Conservation (phyloP, 2,888 invertebrate genomes). For the Agapostemon virescens region DNA sequence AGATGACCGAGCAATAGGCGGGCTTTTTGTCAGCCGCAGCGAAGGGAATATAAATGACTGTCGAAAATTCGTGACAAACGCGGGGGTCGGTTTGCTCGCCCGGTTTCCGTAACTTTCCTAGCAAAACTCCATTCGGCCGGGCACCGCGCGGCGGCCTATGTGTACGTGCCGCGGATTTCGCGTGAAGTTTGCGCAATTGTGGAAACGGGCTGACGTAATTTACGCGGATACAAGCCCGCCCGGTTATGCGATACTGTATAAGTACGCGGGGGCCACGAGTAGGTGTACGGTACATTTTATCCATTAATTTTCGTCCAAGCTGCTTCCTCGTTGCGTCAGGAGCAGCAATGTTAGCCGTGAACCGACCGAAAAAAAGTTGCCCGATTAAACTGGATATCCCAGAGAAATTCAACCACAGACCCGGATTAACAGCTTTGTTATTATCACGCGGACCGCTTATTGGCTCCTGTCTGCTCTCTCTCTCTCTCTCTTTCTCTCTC, state of each 20-base stretch:
- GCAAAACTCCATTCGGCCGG: conserved; percentile 53
- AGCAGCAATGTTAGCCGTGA: conserved; percentile 63
- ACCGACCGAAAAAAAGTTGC: conserved; percentile 53
- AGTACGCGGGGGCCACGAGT: conserved; percentile 44
- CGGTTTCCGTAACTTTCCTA: conserved; percentile 53
- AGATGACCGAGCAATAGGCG: conserved; percentile 7
- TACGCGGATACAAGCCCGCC: conserved; percentile 60
- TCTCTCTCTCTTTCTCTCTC: background rate
- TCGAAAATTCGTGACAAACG: conserved; percentile 62
- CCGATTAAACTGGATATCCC: conserved; percentile 65
- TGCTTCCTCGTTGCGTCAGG: conserved; percentile 64
- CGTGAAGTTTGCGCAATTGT: conserved; percentile 58
- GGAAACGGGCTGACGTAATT: conserved; percentile 64
- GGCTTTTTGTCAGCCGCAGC: conserved; percentile 36
- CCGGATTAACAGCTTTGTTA: conserved; percentile 56
- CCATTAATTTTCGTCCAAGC: conserved; percentile 71
- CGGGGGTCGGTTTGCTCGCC: conserved; percentile 34
- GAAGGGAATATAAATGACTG: conserved; percentile 51
- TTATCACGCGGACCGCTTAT: conserved; percentile 46
- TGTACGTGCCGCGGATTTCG: conserved; percentile 22
- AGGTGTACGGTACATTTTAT: conserved; percentile 55
- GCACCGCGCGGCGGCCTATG: conserved; percentile 14
- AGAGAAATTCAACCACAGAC: conserved; percentile 30
- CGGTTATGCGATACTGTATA: conserved; percentile 60
- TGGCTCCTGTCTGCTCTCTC: conserved; percentile 17